Conservation (phyloP, 2,888 invertebrate genomes). For the Fissipunctia ypsillon region DNA sequence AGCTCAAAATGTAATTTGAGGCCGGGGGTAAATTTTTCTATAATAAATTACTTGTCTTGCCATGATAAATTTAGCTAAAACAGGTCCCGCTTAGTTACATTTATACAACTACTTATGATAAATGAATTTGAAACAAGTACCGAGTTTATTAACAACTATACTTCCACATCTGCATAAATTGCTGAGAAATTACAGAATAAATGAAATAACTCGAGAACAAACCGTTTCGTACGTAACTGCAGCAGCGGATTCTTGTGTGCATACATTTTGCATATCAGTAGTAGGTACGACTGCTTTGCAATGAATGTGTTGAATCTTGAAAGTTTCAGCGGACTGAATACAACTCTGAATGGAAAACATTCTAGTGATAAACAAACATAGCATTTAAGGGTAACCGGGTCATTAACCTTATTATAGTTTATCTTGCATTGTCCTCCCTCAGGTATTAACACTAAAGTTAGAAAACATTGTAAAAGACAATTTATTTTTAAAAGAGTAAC, state of each 20-base stretch:
- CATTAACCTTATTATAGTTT: too few species aligned
- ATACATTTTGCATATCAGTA: constrained; percentile 43
- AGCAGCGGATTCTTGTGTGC: constrained; percentile 23
- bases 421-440: too few species aligned
- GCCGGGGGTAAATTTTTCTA: too few species aligned
- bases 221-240: constrained; percentile 3
- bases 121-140: not conserved
- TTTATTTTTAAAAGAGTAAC: too few species aligned
- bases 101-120: not conserved
- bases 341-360: constrained; percentile 20
- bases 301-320: constrained; percentile 17
- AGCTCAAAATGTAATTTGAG: not conserved
- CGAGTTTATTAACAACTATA: not conserved
- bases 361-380: not conserved
- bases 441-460: too few species aligned
- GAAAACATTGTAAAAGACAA: too few species aligned
- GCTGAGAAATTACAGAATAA: constrained; percentile 23
- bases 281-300: not conserved
- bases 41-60: not conserved
- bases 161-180: constrained; percentile 3
- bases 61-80: not conserved
- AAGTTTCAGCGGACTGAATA: constrained; percentile 17
- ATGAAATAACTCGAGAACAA: constrained; percentile 31
- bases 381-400: not conserved
- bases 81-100: not conserved